Conservation (phyloP, 2,797 vertebrate species). For the Triplophysa yarkandensis region DNA sequence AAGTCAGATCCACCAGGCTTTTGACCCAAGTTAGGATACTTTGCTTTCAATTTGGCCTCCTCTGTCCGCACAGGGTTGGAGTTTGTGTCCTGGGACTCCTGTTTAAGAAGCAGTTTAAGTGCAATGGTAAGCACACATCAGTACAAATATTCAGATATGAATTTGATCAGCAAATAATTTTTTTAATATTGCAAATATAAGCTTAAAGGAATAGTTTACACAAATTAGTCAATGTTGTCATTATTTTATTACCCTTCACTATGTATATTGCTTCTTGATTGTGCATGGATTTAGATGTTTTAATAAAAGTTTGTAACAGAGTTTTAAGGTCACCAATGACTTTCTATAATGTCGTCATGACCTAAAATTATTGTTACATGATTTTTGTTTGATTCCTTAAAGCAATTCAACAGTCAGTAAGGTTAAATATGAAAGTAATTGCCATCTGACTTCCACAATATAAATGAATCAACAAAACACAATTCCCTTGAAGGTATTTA, state of each 20-base stretch:
- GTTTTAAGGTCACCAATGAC: no score
- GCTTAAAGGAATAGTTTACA: no score
- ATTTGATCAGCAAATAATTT: neutral
- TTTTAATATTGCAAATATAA: neutral
- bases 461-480: conserved; percentile 11
- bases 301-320: no score
- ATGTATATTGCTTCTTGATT: no score
- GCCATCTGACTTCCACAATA: neutral
- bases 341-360: no score
- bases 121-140: neutral
- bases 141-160: neutral
- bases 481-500: conserved; percentile 5
- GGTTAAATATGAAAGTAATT: neutral
- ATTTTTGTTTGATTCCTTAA: no score
- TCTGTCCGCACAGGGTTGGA: conserved; percentile 85
- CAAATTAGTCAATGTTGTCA: no score
- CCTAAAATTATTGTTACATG: no score
- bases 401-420: conserved; percentile 3
- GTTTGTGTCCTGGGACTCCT: conserved; percentile 93
- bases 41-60: conserved; percentile 92
- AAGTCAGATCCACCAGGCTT: conserved; percentile 94
- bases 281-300: no score
- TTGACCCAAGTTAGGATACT: conserved; percentile 89
- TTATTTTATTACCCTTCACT: no score
- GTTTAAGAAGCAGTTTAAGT: conserved; percentile 10